phyloP scores from a whole-genome alignment of 2,113 vertebrate genomes.

The Serilophus lunatus region DNA sequence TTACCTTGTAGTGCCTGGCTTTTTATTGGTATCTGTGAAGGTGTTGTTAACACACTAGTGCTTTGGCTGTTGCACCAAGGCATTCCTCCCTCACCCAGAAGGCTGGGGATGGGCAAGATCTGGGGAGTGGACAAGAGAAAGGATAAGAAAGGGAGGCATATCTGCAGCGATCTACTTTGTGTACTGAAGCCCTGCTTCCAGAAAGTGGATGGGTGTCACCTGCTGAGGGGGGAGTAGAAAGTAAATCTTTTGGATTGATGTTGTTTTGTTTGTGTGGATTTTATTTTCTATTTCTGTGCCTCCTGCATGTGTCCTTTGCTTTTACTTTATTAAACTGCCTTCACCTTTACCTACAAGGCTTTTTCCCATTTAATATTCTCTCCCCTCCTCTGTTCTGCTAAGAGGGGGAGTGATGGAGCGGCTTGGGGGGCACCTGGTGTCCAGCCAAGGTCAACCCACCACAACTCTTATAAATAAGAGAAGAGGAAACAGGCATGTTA shows the following conservation, averaged over 20 bases:
- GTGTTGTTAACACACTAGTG: too few relatives aligned
- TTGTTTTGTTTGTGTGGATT: not conserved
- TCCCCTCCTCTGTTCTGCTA: not conserved
- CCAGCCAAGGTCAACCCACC: not conserved
- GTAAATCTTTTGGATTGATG: not conserved
- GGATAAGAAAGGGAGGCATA: fast-evolving
- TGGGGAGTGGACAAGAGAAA: not conserved
- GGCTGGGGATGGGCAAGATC: too few relatives aligned
- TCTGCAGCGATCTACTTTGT: fast-evolving
- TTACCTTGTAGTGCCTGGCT: not conserved
- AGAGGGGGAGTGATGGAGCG: not conserved
- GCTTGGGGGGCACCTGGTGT: not conserved
- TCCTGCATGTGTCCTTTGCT: not conserved
- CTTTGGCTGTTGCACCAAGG: not conserved
- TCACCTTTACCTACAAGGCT: not conserved
- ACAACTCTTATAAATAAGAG: not conserved
- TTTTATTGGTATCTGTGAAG: not conserved
- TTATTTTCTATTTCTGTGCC: too few relatives aligned
- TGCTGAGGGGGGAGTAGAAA: not conserved
- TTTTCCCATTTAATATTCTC: not conserved
- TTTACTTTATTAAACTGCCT: not conserved
- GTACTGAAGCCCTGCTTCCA: fast-evolving
- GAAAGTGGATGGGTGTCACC: not conserved
- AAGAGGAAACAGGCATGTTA: not conserved
- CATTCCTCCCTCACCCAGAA: not conserved